These are phyloP conservation scores for Dryobotodes eremita DNA, from an alignment of 2,888 invertebrate species.

Conservation along the genomic window DNA sequence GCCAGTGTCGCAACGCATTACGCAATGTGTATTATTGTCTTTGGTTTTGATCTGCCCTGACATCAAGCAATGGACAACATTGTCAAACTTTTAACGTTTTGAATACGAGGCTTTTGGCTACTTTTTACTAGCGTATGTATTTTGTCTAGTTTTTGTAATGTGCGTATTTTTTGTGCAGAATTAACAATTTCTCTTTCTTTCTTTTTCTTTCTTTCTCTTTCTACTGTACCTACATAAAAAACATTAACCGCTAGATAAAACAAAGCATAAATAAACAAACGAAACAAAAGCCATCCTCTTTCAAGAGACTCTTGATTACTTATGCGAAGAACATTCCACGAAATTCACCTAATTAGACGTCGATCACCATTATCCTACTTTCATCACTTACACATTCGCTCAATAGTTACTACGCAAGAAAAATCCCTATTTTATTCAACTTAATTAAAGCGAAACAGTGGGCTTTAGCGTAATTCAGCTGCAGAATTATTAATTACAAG, in stretches of 20 bases:
- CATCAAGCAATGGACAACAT: too few relatives aligned
- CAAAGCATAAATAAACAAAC: not conserved
- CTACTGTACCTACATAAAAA: too few relatives aligned
- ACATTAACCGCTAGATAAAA: not conserved
- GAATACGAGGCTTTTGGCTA: too few relatives aligned
- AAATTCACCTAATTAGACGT: conserved; percentile 23
- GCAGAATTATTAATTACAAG: conserved; percentile 73
- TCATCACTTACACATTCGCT: conserved; percentile 23
- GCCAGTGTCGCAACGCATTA: too few relatives aligned
- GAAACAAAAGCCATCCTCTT: not conserved
- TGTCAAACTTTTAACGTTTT: too few relatives aligned
- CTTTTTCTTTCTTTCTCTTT: too few relatives aligned
- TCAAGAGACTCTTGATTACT: conserved; percentile 1
- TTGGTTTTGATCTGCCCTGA: too few relatives aligned
- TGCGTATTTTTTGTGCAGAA: too few relatives aligned
- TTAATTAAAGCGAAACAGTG: conserved; percentile 65
- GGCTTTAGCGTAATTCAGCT: conserved; percentile 63
- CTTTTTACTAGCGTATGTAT: too few relatives aligned
- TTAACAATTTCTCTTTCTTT: too few relatives aligned
- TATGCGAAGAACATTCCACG: not conserved
- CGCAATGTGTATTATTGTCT: too few relatives aligned
- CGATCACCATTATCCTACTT: conserved; percentile 32
- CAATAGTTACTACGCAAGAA: conserved; percentile 39
- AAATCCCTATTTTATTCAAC: conserved; percentile 66
- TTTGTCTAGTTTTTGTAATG: too few relatives aligned